phyloP scores from a whole-genome alignment of 2,888 invertebrate genomes.

The Hypena proboscidalis region DNA sequence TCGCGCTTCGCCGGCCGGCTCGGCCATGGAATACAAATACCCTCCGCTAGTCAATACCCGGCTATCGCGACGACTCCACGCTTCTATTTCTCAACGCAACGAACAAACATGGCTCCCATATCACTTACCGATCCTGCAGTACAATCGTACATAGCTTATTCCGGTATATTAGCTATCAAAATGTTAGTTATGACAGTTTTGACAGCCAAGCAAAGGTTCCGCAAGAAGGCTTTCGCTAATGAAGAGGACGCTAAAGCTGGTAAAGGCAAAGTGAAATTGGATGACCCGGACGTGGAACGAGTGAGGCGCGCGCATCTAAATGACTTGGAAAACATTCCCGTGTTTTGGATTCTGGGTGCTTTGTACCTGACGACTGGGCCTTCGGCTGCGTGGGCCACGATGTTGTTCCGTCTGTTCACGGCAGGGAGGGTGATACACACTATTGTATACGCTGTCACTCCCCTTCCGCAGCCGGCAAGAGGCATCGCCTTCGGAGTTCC shows the following conservation, averaged over 20 bases:
- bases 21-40: too few relatives aligned
- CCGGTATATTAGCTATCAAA: conserved; percentile 60
- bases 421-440: conserved; percentile 85
- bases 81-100: too few relatives aligned
- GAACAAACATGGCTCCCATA: conserved; percentile 42
- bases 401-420: conserved; percentile 75
- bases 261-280: conserved; percentile 59
- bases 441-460: conserved; percentile 86
- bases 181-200: conserved; percentile 53
- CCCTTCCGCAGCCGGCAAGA: conserved; percentile 84
- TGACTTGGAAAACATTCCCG: conserved; percentile 89
- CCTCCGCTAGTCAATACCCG: too few relatives aligned
- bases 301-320: conserved; percentile 87
- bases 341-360: conserved; percentile 85
- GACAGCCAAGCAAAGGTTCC: conserved; percentile 50
- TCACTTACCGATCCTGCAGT: conserved; percentile 54
- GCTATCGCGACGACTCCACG: too few relatives aligned
- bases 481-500: conserved; percentile 61
- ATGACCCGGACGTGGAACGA: conserved; percentile 71
- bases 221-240: conserved; percentile 65
- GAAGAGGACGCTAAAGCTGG: conserved; percentile 57
- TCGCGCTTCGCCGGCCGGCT: too few relatives aligned
- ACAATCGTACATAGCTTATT: conserved; percentile 61
- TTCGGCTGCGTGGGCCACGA: conserved; percentile 49
- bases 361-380: conserved; percentile 86